phyloP scores from a whole-genome alignment of 2,888 invertebrate species.

The Eucriotettix oculatus region DNA sequence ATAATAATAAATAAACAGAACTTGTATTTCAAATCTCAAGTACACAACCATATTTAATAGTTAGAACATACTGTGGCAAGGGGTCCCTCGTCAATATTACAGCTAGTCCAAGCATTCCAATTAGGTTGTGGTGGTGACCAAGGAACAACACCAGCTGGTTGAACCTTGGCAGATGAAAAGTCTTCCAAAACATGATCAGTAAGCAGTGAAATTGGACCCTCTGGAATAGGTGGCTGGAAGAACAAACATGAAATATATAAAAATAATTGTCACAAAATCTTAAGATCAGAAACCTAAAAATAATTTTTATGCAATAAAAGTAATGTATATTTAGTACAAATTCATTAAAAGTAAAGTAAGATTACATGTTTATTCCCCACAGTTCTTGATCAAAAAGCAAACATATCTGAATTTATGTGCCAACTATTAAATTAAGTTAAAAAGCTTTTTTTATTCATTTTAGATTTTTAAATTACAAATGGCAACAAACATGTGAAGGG shows the following conservation, averaged over 20 bases:
- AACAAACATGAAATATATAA: neutral
- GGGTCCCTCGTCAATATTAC: conserved; percentile 91
- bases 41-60: neutral
- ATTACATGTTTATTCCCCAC: too few relatives aligned
- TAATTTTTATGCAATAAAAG: too few relatives aligned
- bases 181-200: conserved; percentile 38
- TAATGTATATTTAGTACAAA: too few relatives aligned
- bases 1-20: neutral
- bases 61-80: conserved; percentile 36
- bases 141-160: conserved; percentile 64
- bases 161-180: conserved; percentile 44
- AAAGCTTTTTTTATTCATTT: too few relatives aligned
- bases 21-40: conserved; percentile 35
- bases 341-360: too few relatives aligned
- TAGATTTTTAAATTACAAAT: too few relatives aligned
- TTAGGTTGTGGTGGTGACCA: conserved; percentile 94
- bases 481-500: too few relatives aligned
- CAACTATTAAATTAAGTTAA: too few relatives aligned
- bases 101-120: conserved; percentile 95
- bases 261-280: too few relatives aligned
- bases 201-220: conserved; percentile 33
- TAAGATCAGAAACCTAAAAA: too few relatives aligned
- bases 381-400: too few relatives aligned
- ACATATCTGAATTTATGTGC: too few relatives aligned
- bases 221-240: conserved; percentile 4